A percentile compares a stretch with the other conserved stretches of the same genome.
phyloP scores from a whole-genome alignment of 2,113 vertebrate genomes.

The Damaliscus lunatus region DNA sequence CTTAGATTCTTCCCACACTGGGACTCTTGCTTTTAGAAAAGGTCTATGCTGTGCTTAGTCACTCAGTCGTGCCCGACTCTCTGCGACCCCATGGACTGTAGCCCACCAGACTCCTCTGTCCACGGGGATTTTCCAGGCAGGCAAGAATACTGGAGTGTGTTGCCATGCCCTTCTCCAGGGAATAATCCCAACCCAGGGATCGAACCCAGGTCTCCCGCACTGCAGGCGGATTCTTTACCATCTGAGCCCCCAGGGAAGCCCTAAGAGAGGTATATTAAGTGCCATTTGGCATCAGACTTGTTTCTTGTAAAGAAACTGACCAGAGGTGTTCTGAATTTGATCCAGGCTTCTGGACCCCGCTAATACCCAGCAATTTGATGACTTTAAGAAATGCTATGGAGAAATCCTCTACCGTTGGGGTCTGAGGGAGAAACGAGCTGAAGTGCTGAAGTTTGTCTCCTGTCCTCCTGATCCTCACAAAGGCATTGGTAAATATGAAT shows the following conservation, averaged over 20 bases:
- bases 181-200: neutral
- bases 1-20: neutral
- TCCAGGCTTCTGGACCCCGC: constrained; percentile 92
- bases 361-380: constrained; percentile 94
- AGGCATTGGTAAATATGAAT: constrained; percentile 88
- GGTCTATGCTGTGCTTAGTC: neutral
- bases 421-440: constrained; percentile 92
- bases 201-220: neutral
- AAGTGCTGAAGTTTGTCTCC: constrained; percentile 96
- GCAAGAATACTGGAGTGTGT: neutral
- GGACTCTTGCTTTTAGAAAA: neutral
- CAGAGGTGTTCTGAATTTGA: constrained; percentile 31
- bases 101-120: neutral
- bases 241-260: neutral
- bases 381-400: constrained; percentile 98
- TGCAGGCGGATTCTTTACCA: neutral
- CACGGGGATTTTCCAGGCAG: neutral
- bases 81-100: neutral
- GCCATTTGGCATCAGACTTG: neutral
- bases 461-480: constrained; percentile 96
- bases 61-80: accelerated
- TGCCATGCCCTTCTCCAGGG: neutral
- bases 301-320: neutral
- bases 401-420: constrained; percentile 98
- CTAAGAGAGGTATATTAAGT: neutral